phyloP scores from a whole-genome alignment of 2,113 vertebrate genomes.

The Sorex fumeus region DNA sequence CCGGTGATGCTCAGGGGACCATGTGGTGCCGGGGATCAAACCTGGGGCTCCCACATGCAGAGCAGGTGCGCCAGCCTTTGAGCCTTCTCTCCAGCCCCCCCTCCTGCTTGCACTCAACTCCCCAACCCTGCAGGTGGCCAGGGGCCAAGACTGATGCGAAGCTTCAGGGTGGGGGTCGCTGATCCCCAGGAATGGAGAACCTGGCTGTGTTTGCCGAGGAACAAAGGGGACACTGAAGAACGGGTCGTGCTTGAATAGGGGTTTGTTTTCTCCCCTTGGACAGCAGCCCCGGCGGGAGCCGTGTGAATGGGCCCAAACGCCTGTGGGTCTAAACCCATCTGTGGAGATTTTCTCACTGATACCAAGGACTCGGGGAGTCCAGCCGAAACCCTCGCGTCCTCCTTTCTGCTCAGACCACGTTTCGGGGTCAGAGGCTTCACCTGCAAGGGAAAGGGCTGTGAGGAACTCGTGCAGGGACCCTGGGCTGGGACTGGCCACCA shows the following conservation, averaged over 20 bases:
- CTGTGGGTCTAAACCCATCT: background rate
- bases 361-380: constrained; percentile 21
- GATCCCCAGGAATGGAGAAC: background rate
- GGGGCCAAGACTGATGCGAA: background rate
- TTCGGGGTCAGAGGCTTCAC: background rate
- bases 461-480: background rate
- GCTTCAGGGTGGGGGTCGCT: background rate
- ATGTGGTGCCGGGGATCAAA: too few relatives aligned
- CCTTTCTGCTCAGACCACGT: background rate
- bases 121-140: too few relatives aligned
- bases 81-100: rapidly evolving
- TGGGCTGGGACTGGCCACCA: rapidly evolving
- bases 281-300: background rate
- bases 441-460: background rate
- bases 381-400: background rate
- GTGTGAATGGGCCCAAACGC: constrained; percentile 13
- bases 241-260: background rate
- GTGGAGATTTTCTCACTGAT: background rate
- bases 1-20: too few relatives aligned
- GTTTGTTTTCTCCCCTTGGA: constrained; percentile 22
- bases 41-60: too few relatives aligned
- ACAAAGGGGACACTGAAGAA: background rate
- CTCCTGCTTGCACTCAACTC: too few relatives aligned
- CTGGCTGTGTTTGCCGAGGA: background rate
- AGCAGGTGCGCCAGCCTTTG: too few relatives aligned